Evolutionary conservation across 92 coral and sea anemone species (phyloP).

Genomic region (Epizoanthus stellaris): DNA sequence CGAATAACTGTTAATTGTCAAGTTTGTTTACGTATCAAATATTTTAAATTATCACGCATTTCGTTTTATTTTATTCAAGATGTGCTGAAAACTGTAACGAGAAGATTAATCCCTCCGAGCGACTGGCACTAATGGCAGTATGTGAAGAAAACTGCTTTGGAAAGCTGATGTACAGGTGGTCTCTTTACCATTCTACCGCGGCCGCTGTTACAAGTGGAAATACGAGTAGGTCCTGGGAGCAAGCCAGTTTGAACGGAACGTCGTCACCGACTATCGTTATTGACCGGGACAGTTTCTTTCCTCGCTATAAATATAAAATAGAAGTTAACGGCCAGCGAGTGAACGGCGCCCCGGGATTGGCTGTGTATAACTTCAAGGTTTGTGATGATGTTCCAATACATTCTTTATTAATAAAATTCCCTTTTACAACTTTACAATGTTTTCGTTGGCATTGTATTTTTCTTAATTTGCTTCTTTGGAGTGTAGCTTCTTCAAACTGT

Average conservation of each 20-base stretch:
- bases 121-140: conserved; percentile 45
- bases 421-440: too few species aligned
- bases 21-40: too few species aligned
- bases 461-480: too few species aligned
- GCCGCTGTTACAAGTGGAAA: neutral
- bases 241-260: neutral
- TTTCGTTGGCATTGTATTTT: too few species aligned
- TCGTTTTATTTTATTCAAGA: conserved; percentile 32
- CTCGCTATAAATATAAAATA: conserved; percentile 54
- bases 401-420: too few species aligned
- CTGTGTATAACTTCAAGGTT: conserved; percentile 25
- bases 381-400: neutral
- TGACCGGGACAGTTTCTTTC: conserved; percentile 36
- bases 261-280: conserved; percentile 51
- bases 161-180: conserved; percentile 58
- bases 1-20: too few species aligned
- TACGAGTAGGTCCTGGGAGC: neutral
- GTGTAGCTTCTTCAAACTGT: too few species aligned
- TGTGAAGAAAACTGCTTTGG: conserved; percentile 65
- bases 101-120: conserved; percentile 69
- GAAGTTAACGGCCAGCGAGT: conserved; percentile 52
- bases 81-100: conserved; percentile 70
- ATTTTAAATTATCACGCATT: too few species aligned
- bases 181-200: conserved; percentile 37
- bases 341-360: conserved; percentile 60